phyloP scores from a whole-genome alignment of 2,797 vertebrate species.

The Onychomys torridus region DNA sequence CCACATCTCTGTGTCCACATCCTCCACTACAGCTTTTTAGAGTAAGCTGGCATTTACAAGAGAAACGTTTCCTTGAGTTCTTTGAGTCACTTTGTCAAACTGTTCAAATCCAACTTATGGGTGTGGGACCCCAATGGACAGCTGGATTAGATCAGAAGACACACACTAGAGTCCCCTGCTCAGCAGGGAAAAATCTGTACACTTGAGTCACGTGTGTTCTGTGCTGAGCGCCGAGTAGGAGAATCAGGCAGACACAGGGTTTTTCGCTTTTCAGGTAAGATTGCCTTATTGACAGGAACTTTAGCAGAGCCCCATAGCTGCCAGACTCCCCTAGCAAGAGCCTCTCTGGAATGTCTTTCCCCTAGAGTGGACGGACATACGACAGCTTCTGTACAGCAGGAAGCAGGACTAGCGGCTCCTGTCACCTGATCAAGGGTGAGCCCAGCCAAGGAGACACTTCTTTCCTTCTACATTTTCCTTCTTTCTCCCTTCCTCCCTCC shows the following conservation, averaged over 20 bases:
- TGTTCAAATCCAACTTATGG: background rate
- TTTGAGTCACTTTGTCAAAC: background rate
- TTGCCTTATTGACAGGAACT: background rate
- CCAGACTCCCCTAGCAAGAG: background rate
- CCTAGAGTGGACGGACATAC: background rate
- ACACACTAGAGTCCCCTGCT: background rate
- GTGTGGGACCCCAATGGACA: background rate
- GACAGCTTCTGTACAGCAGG: rapidly evolving
- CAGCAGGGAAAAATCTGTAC: background rate
- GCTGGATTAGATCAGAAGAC: background rate
- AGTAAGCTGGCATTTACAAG: background rate
- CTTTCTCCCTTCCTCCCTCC: too few relatives aligned
- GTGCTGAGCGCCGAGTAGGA: background rate
- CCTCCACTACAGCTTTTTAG: too few relatives aligned
- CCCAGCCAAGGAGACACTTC: background rate
- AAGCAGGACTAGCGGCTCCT: background rate
- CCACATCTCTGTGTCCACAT: background rate
- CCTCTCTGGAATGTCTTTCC: background rate
- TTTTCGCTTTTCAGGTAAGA: background rate
- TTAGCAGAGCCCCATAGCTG: background rate
- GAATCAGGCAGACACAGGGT: background rate
- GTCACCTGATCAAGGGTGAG: rapidly evolving
- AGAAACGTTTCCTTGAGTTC: background rate
- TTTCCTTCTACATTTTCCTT: too few relatives aligned
- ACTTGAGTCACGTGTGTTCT: background rate